These are phyloP conservation scores for Athalia rosae DNA, from an alignment of 2,888 invertebrate genomes.

Conservation along the genomic window DNA sequence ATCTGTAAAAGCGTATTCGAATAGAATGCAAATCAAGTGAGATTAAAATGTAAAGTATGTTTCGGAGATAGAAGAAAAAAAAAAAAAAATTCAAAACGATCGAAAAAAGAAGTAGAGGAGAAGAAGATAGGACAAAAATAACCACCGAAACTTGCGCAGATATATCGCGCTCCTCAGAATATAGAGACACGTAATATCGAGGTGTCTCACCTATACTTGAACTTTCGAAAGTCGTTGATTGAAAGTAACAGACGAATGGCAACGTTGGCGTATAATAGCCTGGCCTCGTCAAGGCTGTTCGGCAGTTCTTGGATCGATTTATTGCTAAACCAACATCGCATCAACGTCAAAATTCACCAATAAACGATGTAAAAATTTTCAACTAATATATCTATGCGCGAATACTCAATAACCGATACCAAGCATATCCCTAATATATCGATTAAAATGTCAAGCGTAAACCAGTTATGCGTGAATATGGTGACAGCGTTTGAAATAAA, in stretches of 20 bases:
- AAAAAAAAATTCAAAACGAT: neutral
- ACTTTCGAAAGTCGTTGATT: conserved; percentile 38
- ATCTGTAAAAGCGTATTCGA: conserved; percentile 31
- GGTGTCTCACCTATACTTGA: neutral
- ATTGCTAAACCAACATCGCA: conserved; percentile 10
- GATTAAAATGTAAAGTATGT: conserved; percentile 28
- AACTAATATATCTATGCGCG: neutral
- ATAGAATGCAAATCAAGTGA: conserved; percentile 25
- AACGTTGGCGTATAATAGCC: conserved; percentile 5
- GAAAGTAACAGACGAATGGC: conserved; percentile 9
- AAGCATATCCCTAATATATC: no score
- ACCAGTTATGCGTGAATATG: no score
- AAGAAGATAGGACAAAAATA: neutral
- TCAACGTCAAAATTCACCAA: neutral
- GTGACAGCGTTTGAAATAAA: no score
- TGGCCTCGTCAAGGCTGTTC: conserved; percentile 4
- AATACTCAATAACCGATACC: no score
- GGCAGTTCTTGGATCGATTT: conserved; percentile 16
- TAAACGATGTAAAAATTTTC: neutral
- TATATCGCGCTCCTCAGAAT: neutral
- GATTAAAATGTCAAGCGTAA: no score
- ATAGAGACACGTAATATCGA: neutral
- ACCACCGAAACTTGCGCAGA: neutral
- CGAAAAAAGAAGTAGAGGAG: neutral
- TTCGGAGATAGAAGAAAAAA: neutral